These are phyloP conservation scores for Alcedo atthis DNA, from an alignment of 2,797 vertebrate genomes.

Conservation along the genomic window DNA sequence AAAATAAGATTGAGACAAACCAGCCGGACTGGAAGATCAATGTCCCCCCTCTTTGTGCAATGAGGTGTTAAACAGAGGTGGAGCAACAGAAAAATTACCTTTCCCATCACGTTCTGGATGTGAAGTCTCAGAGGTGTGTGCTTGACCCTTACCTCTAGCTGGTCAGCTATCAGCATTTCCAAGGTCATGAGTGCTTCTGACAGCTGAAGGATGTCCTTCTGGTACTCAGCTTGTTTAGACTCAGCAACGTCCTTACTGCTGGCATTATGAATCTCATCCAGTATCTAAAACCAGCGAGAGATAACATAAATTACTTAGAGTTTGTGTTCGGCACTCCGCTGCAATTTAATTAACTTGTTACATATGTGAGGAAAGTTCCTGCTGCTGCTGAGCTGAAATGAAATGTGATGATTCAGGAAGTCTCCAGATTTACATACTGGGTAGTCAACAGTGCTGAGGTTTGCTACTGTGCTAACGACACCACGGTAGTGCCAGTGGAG, in stretches of 20 bases:
- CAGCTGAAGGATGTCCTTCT: constrained; percentile 76
- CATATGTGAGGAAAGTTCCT: constrained; percentile 34
- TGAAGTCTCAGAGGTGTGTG: not conserved
- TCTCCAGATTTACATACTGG: constrained; percentile 28
- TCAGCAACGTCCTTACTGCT: constrained; percentile 61
- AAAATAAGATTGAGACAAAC: not conserved
- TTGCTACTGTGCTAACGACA: not conserved
- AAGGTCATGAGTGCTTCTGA: constrained; percentile 79
- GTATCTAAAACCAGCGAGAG: constrained; percentile 67
- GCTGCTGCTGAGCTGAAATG: constrained; percentile 46
- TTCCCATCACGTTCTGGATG: fast-evolving
- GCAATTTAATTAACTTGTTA: constrained; percentile 54
- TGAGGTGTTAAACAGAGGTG: not conserved
- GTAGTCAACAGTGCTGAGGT: constrained; percentile 22
- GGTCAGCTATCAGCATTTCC: constrained; percentile 84
- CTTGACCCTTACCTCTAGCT: constrained; percentile 84
- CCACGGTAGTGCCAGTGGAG: not conserved
- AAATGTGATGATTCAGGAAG: constrained; percentile 57
- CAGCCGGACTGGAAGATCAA: not conserved
- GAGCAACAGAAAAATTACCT: not conserved
- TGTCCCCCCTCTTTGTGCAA: not conserved
- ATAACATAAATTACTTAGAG: not conserved
- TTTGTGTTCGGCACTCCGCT: constrained; percentile 29
- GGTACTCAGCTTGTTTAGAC: constrained; percentile 56
- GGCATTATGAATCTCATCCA: constrained; percentile 72